Conservation (phyloP, 37 sponge, comb jelly and placozoan species). For the Crambe crambe region DNA sequence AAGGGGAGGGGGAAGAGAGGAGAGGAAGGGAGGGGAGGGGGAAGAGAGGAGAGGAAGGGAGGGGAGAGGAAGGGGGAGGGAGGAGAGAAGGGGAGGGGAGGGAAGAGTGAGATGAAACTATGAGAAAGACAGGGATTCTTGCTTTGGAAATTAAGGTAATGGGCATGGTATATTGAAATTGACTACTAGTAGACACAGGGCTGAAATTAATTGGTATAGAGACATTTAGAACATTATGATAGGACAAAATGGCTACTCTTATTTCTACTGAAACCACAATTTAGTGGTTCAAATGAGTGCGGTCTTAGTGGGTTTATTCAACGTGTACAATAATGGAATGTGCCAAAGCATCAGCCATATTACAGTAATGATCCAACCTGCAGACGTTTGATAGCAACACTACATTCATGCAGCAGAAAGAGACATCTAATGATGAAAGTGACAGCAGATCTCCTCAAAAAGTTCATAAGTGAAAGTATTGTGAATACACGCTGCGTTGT, state of each 20-base stretch:
- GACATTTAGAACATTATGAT: too few species aligned
- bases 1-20: neutral
- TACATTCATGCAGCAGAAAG: slow-evolving; percentile 32
- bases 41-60: neutral
- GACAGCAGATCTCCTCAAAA: slow-evolving; percentile 21
- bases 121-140: neutral
- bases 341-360: too few species aligned
- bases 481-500: slow-evolving; percentile 54
- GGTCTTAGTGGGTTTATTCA: too few species aligned
- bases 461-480: slow-evolving; percentile 25
- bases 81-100: neutral
- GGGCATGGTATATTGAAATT: too few species aligned
- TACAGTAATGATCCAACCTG: too few species aligned
- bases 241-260: too few species aligned
- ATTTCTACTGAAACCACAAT: too few species aligned
- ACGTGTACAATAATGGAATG: too few species aligned
- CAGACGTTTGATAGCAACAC: slow-evolving; percentile 66
- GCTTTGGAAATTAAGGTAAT: neutral
- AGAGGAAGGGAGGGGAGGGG: neutral
- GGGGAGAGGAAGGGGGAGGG: neutral
- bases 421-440: slow-evolving; percentile 12
- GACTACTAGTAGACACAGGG: too few species aligned
- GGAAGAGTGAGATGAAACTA: neutral
- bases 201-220: too few species aligned
- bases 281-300: too few species aligned